Base-by-base conservation (phyloP, 2,888 invertebrate species). In the Hypselothyrea guttata region DNA sequence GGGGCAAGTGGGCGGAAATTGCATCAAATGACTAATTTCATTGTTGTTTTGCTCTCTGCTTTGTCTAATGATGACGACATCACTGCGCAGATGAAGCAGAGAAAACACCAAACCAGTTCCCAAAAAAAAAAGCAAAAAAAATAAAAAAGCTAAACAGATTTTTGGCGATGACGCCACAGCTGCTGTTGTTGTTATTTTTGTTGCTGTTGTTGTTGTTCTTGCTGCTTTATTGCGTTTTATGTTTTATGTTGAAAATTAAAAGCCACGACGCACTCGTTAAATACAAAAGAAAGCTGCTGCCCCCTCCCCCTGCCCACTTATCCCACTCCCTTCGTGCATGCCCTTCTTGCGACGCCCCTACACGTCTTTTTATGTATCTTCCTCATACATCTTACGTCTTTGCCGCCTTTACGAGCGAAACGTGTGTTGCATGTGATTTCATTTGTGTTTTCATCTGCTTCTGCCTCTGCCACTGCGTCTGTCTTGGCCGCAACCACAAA, bases 341-440 rank as follows among this genome's bases (percentile, higher is more conserved):
- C 34, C 27, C 12, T 11, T 27, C 7, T 18, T n/a, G n/a, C 7
- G 8, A 1, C 9, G 16, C 33, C 7, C 13, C 7, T 9, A 16
- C 28, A 2, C 4, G 7, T 0, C 44, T 16, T 28, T 54, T 62
- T 54, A 45, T 42, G 38, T 62, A 45, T 46, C 44, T 63, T 28
- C 38, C 41, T 52, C 54, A 33, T 57, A 28, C 22, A 46, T 13
- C 38, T 49, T 47, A 53, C 60, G 71, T 55, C 51, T 69, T 56
- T 68, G 40, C 65, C 61, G 57, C 49, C 45, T 74, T 74, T 74
- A 78, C 55, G 71, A 58, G 57, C 60, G 40, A 61, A 63, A 85
- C 78, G 78, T 78, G 86, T 62, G 69, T 71, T 77, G 85, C 77
- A 82, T 78, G 83, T 84, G 85, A 84, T 78, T 78, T 72, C 84